These are phyloP conservation scores for Cyclophora albipunctata DNA, from an alignment of 2,888 invertebrate genomes.

Conservation along the genomic window DNA sequence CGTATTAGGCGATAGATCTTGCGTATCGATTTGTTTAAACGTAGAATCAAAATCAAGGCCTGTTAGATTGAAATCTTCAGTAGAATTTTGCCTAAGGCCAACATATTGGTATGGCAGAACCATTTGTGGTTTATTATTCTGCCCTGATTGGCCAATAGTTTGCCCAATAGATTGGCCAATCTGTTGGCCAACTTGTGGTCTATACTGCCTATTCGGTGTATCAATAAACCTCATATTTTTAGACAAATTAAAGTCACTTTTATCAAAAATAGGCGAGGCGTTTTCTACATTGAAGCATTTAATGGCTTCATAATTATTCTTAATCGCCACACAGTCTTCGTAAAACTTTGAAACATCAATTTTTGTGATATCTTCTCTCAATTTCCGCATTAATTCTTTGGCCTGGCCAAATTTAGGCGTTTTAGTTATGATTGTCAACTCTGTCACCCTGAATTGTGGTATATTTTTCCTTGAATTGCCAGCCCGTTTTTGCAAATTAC, in stretches of 20 bases:
- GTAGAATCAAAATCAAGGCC: slow-evolving; percentile 65
- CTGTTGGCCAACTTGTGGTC: too few relatives aligned
- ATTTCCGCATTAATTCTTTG: slow-evolving; percentile 53
- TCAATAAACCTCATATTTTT: slow-evolving; percentile 49
- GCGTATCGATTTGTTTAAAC: slow-evolving; percentile 46
- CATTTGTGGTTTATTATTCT: too few relatives aligned
- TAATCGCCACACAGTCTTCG: slow-evolving; percentile 43
- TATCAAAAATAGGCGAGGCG: slow-evolving; percentile 47
- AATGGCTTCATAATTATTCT: slow-evolving; percentile 38
- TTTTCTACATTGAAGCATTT: slow-evolving; percentile 34
- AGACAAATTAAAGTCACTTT: slow-evolving; percentile 37
- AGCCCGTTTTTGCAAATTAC: slow-evolving; percentile 78
- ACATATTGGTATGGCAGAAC: too few relatives aligned
- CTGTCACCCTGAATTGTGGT: slow-evolving; percentile 77
- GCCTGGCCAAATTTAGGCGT: slow-evolving; percentile 74
- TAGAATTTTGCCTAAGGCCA: background rate
- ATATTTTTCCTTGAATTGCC: slow-evolving; percentile 68
- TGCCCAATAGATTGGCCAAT: too few relatives aligned
- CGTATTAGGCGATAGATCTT: slow-evolving; percentile 40
- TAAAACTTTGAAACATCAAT: slow-evolving; percentile 35
- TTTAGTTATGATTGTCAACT: slow-evolving; percentile 76
- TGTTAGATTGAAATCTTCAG: slow-evolving; percentile 47
- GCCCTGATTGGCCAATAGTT: too few relatives aligned
- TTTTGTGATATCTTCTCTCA: slow-evolving; percentile 42
- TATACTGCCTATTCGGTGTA: slow-evolving; percentile 33